phyloP scores from a whole-genome alignment of 2,888 invertebrate species.

The Oscheius sp. region DNA sequence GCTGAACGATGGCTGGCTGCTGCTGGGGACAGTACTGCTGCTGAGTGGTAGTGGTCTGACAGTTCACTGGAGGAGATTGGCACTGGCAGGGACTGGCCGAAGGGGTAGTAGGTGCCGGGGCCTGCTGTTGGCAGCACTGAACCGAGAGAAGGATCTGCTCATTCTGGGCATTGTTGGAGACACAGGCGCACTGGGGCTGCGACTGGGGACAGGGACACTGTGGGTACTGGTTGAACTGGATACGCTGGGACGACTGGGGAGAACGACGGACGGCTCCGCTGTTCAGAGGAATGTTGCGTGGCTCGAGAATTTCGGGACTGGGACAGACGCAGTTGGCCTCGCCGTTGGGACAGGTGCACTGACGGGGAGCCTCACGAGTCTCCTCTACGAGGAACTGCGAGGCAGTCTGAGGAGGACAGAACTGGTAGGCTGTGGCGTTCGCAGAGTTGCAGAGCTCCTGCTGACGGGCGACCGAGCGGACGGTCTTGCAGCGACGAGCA shows the following conservation, averaged over 20 bases:
- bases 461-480: slow-evolving; percentile 66
- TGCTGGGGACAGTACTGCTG: slow-evolving; percentile 71
- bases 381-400: slow-evolving; percentile 67
- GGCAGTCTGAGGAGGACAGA: slow-evolving; percentile 63
- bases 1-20: slow-evolving; percentile 65
- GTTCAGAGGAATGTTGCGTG: slow-evolving; percentile 58
- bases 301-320: slow-evolving; percentile 69
- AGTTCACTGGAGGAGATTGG: slow-evolving; percentile 49
- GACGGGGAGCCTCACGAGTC: slow-evolving; percentile 66
- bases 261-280: slow-evolving; percentile 56
- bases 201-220: slow-evolving; percentile 62
- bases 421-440: slow-evolving; percentile 66
- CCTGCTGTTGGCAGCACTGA: slow-evolving; percentile 54
- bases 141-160: slow-evolving; percentile 58
- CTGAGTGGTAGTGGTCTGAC: slow-evolving; percentile 70
- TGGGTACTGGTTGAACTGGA: slow-evolving; percentile 61
- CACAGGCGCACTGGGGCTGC: slow-evolving; percentile 61
- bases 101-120: slow-evolving; percentile 44
- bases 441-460: slow-evolving; percentile 69
- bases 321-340: slow-evolving; percentile 69
- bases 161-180: slow-evolving; percentile 55
- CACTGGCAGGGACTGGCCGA: slow-evolving; percentile 43
- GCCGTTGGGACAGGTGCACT: slow-evolving; percentile 70
- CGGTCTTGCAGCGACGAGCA: slow-evolving; percentile 67
- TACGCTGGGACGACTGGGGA: slow-evolving; percentile 44